A percentile compares a stretch with the other conserved stretches of the same genome.
Conservation (phyloP, 2,888 invertebrate genomes). For the Alloscopus bannaensis region DNA sequence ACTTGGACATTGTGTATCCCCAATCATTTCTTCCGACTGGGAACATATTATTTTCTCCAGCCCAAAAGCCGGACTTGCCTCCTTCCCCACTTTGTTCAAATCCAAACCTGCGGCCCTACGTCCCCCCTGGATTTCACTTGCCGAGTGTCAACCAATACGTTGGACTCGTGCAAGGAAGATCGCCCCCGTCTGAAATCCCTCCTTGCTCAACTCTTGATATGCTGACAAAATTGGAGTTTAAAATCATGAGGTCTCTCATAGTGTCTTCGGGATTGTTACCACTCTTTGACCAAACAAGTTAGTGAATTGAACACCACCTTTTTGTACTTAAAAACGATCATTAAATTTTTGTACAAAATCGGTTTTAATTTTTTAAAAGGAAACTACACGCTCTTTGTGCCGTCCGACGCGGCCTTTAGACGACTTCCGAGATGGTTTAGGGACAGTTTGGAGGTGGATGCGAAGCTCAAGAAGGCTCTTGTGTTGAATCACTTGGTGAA, state of each 20-base stretch:
- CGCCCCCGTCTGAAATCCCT: neutral
- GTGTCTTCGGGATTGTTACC: conserved; percentile 58
- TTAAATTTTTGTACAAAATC: too few species aligned
- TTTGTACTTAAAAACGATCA: too few species aligned
- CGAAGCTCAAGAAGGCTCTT: conserved; percentile 68
- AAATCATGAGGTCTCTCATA: conserved; percentile 66
- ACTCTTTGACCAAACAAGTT: conserved; percentile 67
- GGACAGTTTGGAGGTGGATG: conserved; percentile 65
- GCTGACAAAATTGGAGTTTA: conserved; percentile 64
- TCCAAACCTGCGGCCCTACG: conserved; percentile 50
- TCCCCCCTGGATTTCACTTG: conserved; percentile 68
- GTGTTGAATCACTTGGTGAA: conserved; percentile 71
- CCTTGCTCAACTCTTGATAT: conserved; percentile 67
- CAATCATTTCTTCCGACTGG: neutral
- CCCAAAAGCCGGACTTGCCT: conserved; percentile 1
- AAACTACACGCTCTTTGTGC: conserved; percentile 72
- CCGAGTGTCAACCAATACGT: conserved; percentile 50
- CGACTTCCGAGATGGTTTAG: conserved; percentile 69
- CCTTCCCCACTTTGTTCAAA: conserved; percentile 31
- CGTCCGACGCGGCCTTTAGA: conserved; percentile 70
- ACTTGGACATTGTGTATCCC: neutral
- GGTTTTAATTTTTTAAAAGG: conserved; percentile 53
- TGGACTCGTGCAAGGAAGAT: conserved; percentile 21
- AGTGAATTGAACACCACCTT: too few species aligned
- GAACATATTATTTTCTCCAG: neutral